Conservation (phyloP, 23 tunicate genomes). For the Styela plicata region DNA sequence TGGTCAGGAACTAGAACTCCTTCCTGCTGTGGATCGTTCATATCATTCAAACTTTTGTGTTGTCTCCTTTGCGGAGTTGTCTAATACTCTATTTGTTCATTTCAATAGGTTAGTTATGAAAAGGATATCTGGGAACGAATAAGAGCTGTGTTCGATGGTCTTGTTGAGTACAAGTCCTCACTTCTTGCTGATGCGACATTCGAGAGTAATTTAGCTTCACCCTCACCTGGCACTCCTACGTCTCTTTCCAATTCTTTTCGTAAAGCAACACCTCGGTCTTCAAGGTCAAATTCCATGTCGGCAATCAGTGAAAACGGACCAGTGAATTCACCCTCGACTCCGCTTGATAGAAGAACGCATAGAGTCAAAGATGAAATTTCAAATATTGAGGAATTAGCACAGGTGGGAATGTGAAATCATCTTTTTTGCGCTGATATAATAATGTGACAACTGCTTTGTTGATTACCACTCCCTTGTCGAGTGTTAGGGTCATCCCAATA, state of each 20-base stretch:
- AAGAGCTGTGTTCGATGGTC: slow-evolving; percentile 15
- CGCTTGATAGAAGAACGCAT: slow-evolving; percentile 36
- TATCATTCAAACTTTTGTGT: no score
- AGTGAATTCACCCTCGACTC: slow-evolving; percentile 41
- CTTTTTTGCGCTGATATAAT: neutral
- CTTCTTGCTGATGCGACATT: neutral
- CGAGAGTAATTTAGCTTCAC: neutral
- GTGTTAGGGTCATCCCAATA: no score
- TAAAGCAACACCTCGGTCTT: slow-evolving; percentile 25
- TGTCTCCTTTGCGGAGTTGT: no score
- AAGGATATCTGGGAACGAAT: slow-evolving; percentile 18
- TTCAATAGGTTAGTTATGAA: slow-evolving; percentile 21
- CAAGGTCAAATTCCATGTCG: slow-evolving; percentile 1
- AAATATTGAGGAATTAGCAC: slow-evolving; percentile 80
- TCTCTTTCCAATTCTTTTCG: slow-evolving; percentile 34
- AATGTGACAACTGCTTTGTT: no score
- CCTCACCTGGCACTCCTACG: slow-evolving; percentile 25
- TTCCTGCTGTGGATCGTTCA: no score
- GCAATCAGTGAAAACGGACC: slow-evolving; percentile 15
- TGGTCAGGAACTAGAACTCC: no score
- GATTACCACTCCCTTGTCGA: no score
- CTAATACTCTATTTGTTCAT: no score
- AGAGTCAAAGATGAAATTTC: slow-evolving; percentile 57
- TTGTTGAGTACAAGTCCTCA: slow-evolving; percentile 20
- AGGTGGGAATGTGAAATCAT: no score